Percentiles rank a stretch among this genome's conserved stretches.
These are phyloP conservation scores for Patella pellucida DNA, from an alignment of 2,888 invertebrate species.

Conservation along the genomic window DNA sequence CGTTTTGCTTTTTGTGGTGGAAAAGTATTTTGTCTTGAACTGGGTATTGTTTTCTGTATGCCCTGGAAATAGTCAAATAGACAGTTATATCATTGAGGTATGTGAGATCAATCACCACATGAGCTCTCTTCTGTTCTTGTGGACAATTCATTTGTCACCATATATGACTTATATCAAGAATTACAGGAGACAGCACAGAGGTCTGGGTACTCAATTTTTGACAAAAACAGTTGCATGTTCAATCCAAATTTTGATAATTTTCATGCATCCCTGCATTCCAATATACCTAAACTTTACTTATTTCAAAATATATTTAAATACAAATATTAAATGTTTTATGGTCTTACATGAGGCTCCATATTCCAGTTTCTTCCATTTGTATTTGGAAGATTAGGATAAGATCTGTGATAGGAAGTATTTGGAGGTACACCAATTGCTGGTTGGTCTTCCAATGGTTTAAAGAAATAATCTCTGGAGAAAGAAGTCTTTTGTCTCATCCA, in stretches of 20 bases:
- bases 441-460: background rate
- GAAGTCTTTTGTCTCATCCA: slow-evolving; percentile 46
- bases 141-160: no score
- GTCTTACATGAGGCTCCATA: slow-evolving; percentile 7
- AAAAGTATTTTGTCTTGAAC: background rate
- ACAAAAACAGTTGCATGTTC: no score
- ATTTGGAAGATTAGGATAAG: background rate
- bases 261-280: no score
- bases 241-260: no score
- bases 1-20: background rate
- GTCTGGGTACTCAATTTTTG: no score
- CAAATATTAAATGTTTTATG: background rate
- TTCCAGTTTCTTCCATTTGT: slow-evolving; percentile 20
- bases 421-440: no score
- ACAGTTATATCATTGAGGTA: background rate
- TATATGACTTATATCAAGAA: no score
- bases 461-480: slow-evolving; percentile 4
- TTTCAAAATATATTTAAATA: no score
- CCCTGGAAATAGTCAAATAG: no score
- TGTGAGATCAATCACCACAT: background rate
- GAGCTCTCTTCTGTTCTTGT: background rate
- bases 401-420: no score
- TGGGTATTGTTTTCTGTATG: background rate
- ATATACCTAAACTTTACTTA: no score
- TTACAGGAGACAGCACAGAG: no score